Percentiles rank a stretch among this genome's conserved stretches.
Conservation (phyloP, 1,140 invertebrate species). For the Scaptodrosophila lebanonensis region DNA sequence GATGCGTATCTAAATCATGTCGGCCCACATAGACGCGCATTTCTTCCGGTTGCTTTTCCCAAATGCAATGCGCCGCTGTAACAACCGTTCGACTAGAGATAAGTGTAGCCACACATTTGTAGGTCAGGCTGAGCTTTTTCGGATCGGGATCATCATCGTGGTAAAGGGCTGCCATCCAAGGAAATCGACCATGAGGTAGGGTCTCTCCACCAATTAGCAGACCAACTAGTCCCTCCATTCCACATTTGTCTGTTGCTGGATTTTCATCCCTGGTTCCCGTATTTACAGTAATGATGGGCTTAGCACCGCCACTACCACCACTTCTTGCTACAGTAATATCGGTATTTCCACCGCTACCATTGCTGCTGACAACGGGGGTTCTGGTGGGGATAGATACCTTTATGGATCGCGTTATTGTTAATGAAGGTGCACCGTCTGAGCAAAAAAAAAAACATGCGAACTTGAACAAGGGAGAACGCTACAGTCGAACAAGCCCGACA, state of each 20-base stretch:
- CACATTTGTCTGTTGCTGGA: neutral
- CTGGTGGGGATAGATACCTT: no score
- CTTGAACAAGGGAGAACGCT: no score
- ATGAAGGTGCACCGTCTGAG: no score
- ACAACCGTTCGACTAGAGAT: constrained; percentile 36
- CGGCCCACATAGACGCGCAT: constrained; percentile 32
- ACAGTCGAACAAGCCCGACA: no score
- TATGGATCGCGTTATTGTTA: no score
- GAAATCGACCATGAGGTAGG: constrained; percentile 80
- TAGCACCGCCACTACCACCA: no score
- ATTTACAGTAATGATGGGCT: no score
- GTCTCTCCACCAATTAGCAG: constrained; percentile 78
- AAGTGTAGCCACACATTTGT: constrained; percentile 20
- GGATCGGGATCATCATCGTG: neutral
- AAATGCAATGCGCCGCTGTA: constrained; percentile 40
- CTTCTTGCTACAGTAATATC: no score
- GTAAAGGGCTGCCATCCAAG: constrained; percentile 83
- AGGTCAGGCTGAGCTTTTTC: neutral
- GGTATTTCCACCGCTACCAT: no score
- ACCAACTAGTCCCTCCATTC: neutral
- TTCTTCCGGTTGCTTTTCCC: constrained; percentile 4
- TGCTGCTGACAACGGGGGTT: no score
- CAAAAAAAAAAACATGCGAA: no score
- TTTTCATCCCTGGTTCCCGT: neutral
- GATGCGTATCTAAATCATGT: constrained; percentile 26